Evolutionary conservation across 2,888 invertebrate genomes (phyloP).

Genomic region (Machimus atricapillus): DNA sequence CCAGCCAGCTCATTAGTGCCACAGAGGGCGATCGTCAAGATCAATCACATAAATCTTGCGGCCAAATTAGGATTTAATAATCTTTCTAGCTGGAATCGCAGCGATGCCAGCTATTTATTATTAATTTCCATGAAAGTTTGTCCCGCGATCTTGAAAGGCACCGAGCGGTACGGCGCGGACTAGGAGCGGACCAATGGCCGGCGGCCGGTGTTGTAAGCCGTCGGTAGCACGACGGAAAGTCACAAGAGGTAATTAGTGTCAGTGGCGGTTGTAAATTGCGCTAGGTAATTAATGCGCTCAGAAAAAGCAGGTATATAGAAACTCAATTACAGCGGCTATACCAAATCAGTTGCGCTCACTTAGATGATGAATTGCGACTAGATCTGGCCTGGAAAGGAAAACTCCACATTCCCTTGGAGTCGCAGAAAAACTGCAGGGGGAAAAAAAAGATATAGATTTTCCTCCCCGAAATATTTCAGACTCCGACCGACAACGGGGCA

Average conservation of each 20-base stretch:
- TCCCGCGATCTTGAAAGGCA: not conserved
- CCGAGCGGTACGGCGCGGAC: not conserved
- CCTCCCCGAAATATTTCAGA: constrained; percentile 7
- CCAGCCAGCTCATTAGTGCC: not conserved
- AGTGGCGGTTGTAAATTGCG: not conserved
- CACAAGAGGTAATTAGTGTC: not conserved
- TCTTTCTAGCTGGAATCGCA: not conserved
- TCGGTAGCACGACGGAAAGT: not conserved
- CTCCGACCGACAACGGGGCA: not conserved
- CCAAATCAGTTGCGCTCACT: not conserved
- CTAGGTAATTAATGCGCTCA: not conserved
- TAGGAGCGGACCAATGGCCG: not conserved
- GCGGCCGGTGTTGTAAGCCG: not conserved
- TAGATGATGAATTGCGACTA: constrained; percentile 15
- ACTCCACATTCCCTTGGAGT: not conserved
- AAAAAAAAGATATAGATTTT: not conserved
- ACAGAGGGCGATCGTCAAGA: not conserved
- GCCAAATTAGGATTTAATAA: not conserved
- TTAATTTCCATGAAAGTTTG: not conserved
- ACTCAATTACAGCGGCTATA: constrained; percentile 3
- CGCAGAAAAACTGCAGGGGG: not conserved
- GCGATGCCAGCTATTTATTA: not conserved
- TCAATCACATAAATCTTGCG: not conserved
- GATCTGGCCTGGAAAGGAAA: constrained; percentile 8
- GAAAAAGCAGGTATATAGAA: not conserved